A percentile compares a stretch with the other conserved stretches of the same genome.
Evolutionary conservation across 2,797 vertebrate species (phyloP).

Genomic region (Poecilia picta): DNA sequence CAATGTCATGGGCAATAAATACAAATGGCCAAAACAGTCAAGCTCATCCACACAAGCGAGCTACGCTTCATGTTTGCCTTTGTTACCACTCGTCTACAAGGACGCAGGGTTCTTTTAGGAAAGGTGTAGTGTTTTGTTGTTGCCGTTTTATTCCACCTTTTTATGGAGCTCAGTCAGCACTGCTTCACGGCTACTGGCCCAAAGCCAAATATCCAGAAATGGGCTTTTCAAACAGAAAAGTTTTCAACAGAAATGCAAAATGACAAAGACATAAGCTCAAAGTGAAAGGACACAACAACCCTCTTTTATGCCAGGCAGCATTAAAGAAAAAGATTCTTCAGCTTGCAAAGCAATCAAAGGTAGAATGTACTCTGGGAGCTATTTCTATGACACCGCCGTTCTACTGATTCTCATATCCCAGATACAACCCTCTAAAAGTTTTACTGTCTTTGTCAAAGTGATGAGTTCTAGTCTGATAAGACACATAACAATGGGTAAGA

Average conservation of each 20-base stretch:
- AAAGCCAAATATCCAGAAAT: slow-evolving; percentile 8
- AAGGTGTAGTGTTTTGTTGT: slow-evolving; percentile 7
- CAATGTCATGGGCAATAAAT: slow-evolving; percentile 56
- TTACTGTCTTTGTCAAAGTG: slow-evolving; percentile 5
- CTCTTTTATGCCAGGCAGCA: slow-evolving; percentile 12
- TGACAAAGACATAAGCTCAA: slow-evolving; percentile 22
- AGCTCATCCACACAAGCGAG: slow-evolving; percentile 8
- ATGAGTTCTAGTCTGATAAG: neutral
- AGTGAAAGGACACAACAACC: slow-evolving; percentile 26
- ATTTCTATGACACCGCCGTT: neutral
- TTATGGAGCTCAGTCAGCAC: slow-evolving; percentile 30
- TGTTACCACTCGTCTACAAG: slow-evolving; percentile 44
- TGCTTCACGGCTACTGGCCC: slow-evolving; percentile 26
- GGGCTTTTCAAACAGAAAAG: slow-evolving; percentile 40
- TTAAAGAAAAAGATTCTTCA: neutral
- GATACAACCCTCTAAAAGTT: neutral
- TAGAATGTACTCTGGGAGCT: slow-evolving; percentile 4
- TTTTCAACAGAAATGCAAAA: slow-evolving; percentile 40
- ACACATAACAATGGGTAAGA: neutral
- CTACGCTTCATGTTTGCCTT: slow-evolving; percentile 23
- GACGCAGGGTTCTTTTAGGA: slow-evolving; percentile 46
- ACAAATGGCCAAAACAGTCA: slow-evolving; percentile 23
- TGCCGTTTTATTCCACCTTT: neutral
- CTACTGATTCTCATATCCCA: neutral
- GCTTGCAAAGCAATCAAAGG: slow-evolving; percentile 18